These are phyloP conservation scores for Ptychadena robeensis DNA, from an alignment of 2,797 vertebrate genomes.

Conservation along the genomic window DNA sequence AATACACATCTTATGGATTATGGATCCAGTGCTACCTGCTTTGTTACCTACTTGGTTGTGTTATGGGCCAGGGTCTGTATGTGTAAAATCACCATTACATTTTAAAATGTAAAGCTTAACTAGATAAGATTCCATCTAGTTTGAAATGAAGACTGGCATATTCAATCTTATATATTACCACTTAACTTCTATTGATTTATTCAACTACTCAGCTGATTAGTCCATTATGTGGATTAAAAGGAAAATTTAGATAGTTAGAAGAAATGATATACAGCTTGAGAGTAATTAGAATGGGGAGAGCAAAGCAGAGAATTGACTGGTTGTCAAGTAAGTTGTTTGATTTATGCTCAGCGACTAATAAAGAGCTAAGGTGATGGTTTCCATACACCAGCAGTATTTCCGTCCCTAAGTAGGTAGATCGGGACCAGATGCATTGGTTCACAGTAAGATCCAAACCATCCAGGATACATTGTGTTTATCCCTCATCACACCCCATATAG, in stretches of 20 bases:
- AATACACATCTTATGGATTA: no score
- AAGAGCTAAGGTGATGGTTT: background rate
- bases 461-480: no score
- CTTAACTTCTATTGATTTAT: slow-evolving; percentile 45
- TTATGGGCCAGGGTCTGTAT: no score
- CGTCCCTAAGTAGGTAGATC: background rate
- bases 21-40: no score
- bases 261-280: slow-evolving; percentile 11
- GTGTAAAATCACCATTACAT: background rate
- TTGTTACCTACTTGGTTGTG: no score
- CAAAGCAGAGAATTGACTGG: background rate
- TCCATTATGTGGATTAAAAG: slow-evolving; percentile 42
- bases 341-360: background rate
- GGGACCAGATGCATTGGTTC: no score
- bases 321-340: background rate
- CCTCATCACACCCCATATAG: no score
- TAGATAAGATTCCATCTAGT: background rate
- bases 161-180: slow-evolving; percentile 26
- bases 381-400: background rate
- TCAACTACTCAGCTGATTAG: slow-evolving; percentile 50
- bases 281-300: slow-evolving; percentile 14
- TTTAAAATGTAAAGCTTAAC: background rate
- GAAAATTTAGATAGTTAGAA: slow-evolving; percentile 41
- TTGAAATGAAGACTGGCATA: slow-evolving; percentile 7
- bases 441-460: no score